These are phyloP conservation scores for Diplolepis rosae DNA, from an alignment of 2,888 invertebrate genomes.

Conservation along the genomic window DNA sequence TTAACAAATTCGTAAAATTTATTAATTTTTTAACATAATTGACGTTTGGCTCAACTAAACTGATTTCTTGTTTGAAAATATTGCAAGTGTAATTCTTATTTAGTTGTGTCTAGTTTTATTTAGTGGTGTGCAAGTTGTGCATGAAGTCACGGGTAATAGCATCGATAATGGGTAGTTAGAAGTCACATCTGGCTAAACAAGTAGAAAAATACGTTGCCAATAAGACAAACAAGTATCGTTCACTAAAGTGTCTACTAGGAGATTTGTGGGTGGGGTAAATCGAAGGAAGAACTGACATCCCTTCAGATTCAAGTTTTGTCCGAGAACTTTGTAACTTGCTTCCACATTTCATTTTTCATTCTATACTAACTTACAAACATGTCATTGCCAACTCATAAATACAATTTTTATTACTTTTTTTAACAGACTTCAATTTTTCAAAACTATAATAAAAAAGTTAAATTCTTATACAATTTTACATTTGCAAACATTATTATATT, in stretches of 20 bases:
- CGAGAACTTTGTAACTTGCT: constrained; percentile 33
- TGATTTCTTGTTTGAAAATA: too few species aligned
- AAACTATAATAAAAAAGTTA: constrained; percentile 13
- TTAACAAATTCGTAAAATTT: too few species aligned
- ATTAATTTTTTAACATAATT: too few species aligned
- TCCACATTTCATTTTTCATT: background rate
- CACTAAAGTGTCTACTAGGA: constrained; percentile 48
- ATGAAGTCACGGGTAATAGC: background rate
- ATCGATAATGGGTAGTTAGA: background rate
- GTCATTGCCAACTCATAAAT: background rate
- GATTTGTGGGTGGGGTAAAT: background rate
- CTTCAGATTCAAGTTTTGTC: constrained; percentile 30
- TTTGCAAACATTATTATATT: too few species aligned
- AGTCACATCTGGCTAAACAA: background rate
- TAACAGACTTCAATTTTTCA: background rate
- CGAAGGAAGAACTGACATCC: background rate
- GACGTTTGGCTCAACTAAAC: too few species aligned
- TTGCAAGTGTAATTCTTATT: too few species aligned
- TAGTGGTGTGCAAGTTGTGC: background rate
- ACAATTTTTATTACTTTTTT: constrained; percentile 12
- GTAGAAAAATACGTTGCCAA: constrained; percentile 45
- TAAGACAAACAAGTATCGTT: constrained; percentile 53
- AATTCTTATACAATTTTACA: background rate
- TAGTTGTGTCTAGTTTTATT: too few species aligned
- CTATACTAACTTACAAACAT: background rate